phyloP scores from a whole-genome alignment of 2,797 vertebrate species.

The Sebastes variabilis region DNA sequence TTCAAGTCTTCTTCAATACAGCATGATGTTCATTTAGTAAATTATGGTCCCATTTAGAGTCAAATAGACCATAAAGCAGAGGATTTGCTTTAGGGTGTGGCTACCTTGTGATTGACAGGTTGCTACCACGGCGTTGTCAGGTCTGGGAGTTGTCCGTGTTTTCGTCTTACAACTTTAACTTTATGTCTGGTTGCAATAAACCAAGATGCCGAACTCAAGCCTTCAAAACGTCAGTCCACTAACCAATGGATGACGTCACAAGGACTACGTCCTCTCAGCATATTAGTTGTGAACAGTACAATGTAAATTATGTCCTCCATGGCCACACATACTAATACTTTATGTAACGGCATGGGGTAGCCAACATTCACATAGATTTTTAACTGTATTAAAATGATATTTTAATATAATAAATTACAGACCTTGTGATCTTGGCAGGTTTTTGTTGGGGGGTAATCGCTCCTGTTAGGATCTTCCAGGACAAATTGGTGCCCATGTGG shows the following conservation, averaged over 20 bases:
- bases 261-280: background rate
- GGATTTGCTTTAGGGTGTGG: too few species aligned
- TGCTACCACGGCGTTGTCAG: fast-evolving
- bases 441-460: background rate
- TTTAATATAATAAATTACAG: background rate
- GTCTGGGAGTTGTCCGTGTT: background rate
- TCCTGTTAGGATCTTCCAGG: background rate
- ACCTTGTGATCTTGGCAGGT: background rate
- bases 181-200: too few species aligned
- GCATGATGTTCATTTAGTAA: background rate
- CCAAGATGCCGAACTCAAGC: too few species aligned
- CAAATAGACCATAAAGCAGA: too few species aligned
- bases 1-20: too few species aligned
- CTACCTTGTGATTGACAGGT: too few species aligned
- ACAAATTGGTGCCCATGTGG: background rate
- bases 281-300: background rate
- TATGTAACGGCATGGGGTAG: too few species aligned
- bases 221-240: too few species aligned
- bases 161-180: too few species aligned
- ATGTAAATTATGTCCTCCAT: background rate
- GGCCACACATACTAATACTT: too few species aligned
- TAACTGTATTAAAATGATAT: background rate
- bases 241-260: background rate
- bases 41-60: background rate
- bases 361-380: background rate